phyloP scores from a whole-genome alignment of 1,140 invertebrate genomes.

The Littorina saxatilis region DNA sequence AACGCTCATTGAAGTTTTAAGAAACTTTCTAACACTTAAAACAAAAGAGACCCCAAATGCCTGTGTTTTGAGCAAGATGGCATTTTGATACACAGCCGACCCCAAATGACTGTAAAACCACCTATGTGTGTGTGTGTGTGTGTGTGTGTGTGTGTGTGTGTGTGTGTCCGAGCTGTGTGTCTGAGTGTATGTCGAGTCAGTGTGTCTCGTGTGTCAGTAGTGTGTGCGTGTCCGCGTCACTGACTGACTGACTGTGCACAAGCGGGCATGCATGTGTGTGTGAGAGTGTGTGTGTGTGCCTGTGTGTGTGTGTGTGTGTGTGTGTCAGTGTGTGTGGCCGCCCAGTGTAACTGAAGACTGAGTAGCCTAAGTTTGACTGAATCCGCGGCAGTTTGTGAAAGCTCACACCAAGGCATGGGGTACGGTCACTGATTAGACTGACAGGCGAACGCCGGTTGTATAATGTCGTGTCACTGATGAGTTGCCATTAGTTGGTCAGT shows the following conservation, averaged over 20 bases:
- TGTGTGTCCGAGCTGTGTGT: background rate
- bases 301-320: background rate
- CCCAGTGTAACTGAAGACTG: background rate
- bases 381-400: background rate
- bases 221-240: background rate
- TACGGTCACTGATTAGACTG: background rate
- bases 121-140: background rate
- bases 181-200: background rate
- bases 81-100: background rate
- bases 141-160: background rate
- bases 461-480: background rate
- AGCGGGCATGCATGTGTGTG: background rate
- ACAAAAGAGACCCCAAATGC: no score
- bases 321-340: background rate
- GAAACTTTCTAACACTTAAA: no score
- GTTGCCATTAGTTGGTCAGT: no score
- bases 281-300: slow-evolving; percentile 3
- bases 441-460: background rate
- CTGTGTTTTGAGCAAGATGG: no score
- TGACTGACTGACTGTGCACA: background rate
- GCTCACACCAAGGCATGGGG: no score
- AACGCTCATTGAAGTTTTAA: no score
- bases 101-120: background rate
- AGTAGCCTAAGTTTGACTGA: background rate
- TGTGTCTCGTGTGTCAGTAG: background rate